Conservation (phyloP, 2,888 invertebrate genomes). For the Drepana falcataria region DNA sequence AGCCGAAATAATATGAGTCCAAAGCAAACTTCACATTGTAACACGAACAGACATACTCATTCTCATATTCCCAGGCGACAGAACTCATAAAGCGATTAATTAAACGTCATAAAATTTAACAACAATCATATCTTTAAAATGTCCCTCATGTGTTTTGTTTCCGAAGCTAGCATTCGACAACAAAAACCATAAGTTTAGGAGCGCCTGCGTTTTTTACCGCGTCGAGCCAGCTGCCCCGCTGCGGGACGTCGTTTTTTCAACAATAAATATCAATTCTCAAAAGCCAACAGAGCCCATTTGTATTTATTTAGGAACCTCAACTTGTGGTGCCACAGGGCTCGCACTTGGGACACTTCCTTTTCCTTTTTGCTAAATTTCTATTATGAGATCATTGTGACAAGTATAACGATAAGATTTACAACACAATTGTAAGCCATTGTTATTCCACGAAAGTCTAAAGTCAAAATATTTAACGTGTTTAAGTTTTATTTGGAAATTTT, state of each 20-base stretch:
- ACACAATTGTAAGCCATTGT: neutral
- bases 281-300: constrained; percentile 67
- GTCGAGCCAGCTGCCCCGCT: constrained; percentile 52
- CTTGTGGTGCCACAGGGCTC: constrained; percentile 43
- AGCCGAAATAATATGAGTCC: neutral
- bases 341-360: constrained; percentile 50
- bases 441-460: neutral
- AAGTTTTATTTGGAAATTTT: too few relatives aligned
- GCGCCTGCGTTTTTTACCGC: constrained; percentile 39
- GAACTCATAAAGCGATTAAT: constrained; percentile 21
- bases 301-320: constrained; percentile 67
- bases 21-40: neutral
- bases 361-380: constrained; percentile 47
- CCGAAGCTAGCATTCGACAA: constrained; percentile 28
- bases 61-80: constrained; percentile 12
- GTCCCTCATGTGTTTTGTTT: constrained; percentile 30
- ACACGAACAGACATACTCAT: neutral
- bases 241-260: constrained; percentile 65
- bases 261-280: constrained; percentile 75
- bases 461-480: neutral
- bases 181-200: constrained; percentile 38
- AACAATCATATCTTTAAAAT: constrained; percentile 17
- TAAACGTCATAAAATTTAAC: constrained; percentile 20
- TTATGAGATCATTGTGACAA: constrained; percentile 37
- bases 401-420: constrained; percentile 21